Conservation (phyloP, 2,113 vertebrate species). For the Calyptomena viridis region DNA sequence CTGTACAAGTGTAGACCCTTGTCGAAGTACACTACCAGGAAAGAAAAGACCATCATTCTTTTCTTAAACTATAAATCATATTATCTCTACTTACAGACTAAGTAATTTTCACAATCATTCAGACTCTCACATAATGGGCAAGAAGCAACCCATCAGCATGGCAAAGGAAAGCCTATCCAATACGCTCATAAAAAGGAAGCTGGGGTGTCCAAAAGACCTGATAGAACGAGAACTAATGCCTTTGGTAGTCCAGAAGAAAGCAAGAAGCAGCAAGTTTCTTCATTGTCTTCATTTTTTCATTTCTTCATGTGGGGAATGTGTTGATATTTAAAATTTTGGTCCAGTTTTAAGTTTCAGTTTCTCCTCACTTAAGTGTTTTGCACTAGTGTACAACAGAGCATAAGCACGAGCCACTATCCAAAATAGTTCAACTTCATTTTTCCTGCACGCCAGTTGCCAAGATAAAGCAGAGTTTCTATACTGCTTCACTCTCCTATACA, state of each 20-base stretch:
- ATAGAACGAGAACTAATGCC: not conserved
- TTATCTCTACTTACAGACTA: not conserved
- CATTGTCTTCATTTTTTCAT: too few species aligned
- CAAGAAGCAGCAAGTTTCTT: not conserved
- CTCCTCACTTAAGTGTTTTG: not conserved
- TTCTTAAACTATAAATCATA: not conserved
- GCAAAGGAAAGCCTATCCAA: not conserved
- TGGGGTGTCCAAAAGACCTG: not conserved
- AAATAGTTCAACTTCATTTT: not conserved
- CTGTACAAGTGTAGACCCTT: too few species aligned
- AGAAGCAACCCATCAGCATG: not conserved
- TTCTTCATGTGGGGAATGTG: not conserved
- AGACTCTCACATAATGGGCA: not conserved
- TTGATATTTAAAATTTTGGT: not conserved
- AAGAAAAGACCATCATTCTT: not conserved
- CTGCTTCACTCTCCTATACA: not conserved
- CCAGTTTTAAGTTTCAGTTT: not conserved
- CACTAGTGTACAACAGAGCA: not conserved
- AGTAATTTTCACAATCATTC: not conserved
- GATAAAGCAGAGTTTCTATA: not conserved
- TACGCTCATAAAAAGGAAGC: not conserved
- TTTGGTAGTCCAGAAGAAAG: not conserved
- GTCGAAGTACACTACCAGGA: not conserved
- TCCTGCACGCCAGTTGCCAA: not conserved
- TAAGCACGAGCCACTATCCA: rapidly evolving